Percentiles rank a stretch among this genome's conserved stretches.
Evolutionary conservation across 2,888 invertebrate genomes (phyloP).

Genomic region (Hypomecis punctinalis): DNA sequence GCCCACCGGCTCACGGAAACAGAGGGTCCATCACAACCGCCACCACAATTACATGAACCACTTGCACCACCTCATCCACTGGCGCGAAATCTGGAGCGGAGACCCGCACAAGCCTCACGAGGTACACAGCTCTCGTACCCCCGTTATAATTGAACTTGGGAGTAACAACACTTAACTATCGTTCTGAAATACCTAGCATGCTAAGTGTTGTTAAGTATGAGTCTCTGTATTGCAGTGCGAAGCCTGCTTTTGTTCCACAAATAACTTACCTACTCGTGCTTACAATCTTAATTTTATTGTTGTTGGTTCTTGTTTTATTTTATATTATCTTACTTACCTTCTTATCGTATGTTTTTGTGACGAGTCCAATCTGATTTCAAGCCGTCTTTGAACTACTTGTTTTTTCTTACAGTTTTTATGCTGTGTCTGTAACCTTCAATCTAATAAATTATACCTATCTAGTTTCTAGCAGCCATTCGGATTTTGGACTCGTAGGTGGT

Average conservation of each 20-base stretch:
- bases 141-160: slow-evolving; percentile 25
- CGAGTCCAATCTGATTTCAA: slow-evolving; percentile 5
- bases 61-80: slow-evolving; percentile 78
- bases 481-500: too few relatives aligned
- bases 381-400: slow-evolving; percentile 17
- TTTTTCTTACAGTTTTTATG: slow-evolving; percentile 22
- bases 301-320: slow-evolving; percentile 4
- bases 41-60: slow-evolving; percentile 79
- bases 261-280: slow-evolving; percentile 25
- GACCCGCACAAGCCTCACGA: slow-evolving; percentile 77
- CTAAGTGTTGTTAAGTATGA: slow-evolving; percentile 45
- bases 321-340: slow-evolving; percentile 1
- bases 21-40: slow-evolving; percentile 65
- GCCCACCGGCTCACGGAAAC: slow-evolving; percentile 78
- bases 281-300: slow-evolving; percentile 10
- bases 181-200: slow-evolving; percentile 46
- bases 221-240: slow-evolving; percentile 37
- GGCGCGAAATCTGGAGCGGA: slow-evolving; percentile 80
- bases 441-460: not conserved
- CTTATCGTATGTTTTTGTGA: not conserved
- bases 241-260: slow-evolving; percentile 37
- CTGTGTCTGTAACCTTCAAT: slow-evolving; percentile 29
- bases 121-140: slow-evolving; percentile 59
- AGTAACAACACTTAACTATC: slow-evolving; percentile 41
- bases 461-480: too few relatives aligned